Evolutionary conservation across 1,140 invertebrate species (phyloP).

Genomic region (Micrasema minimum): DNA sequence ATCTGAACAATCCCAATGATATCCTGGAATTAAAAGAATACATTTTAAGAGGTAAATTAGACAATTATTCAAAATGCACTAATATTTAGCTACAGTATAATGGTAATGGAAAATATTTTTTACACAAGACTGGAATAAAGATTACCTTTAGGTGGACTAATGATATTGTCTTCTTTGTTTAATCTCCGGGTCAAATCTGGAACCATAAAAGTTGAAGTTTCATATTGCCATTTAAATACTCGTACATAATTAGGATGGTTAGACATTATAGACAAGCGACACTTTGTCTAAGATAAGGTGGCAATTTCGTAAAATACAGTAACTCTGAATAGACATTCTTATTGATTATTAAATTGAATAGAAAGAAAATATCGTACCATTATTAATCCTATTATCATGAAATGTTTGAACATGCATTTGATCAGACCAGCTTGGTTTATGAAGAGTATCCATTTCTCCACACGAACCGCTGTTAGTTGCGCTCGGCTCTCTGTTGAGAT

Average conservation of each 20-base stretch:
- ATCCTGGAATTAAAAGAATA: constrained; percentile 60
- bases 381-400: constrained; percentile 80
- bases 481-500: constrained; percentile 69
- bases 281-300: no score
- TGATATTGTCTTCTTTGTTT: constrained; percentile 49
- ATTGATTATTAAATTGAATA: no score
- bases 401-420: constrained; percentile 76
- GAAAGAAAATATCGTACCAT: constrained; percentile 69
- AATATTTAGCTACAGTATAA: no score
- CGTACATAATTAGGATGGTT: no score
- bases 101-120: neutral
- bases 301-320: no score
- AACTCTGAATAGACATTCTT: no score
- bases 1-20: constrained; percentile 93
- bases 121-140: no score
- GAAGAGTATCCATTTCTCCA: constrained; percentile 72
- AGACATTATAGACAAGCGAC: no score
- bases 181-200: constrained; percentile 42
- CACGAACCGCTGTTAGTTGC: constrained; percentile 64
- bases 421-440: constrained; percentile 78
- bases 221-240: no score
- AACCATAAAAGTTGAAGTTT: no score
- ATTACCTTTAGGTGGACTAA: constrained; percentile 47
- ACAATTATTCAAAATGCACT: neutral
- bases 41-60: neutral